A percentile compares a stretch with the other conserved stretches of the same genome.
Evolutionary conservation across 2,113 vertebrate genomes (phyloP).

Genomic region (Crotalus helleri): DNA sequence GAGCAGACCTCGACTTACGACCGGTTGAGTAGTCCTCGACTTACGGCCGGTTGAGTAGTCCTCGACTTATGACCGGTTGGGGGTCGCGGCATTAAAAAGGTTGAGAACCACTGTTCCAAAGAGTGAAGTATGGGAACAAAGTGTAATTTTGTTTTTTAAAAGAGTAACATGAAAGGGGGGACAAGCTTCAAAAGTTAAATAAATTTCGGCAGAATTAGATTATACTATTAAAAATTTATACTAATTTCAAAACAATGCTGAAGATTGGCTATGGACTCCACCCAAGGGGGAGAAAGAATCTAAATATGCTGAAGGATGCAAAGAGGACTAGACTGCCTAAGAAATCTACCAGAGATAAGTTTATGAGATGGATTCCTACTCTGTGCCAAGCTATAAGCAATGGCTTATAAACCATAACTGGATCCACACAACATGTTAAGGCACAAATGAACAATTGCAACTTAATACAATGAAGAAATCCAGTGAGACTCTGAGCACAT

Average conservation of each 20-base stretch:
- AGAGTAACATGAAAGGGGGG: neutral
- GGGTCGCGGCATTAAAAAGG: too few relatives aligned
- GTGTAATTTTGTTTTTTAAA: neutral
- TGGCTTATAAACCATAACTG: neutral
- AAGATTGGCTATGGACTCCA: constrained; percentile 1
- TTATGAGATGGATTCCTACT: neutral
- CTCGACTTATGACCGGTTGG: too few relatives aligned
- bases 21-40: too few relatives aligned
- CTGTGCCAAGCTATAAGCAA: neutral
- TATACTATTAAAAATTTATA: neutral
- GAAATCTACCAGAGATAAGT: neutral
- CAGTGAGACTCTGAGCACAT: neutral
- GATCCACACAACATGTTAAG: neutral
- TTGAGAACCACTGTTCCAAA: neutral
- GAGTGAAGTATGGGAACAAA: neutral
- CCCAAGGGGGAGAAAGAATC: neutral
- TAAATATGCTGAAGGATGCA: constrained; percentile 2
- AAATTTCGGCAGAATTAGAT: constrained; percentile 10
- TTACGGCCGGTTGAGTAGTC: too few relatives aligned
- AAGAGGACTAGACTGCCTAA: neutral
- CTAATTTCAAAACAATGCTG: neutral
- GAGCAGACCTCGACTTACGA: too few relatives aligned
- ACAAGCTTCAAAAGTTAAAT: neutral
- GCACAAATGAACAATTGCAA: neutral
- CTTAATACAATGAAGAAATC: neutral